Evolutionary conservation across 2,888 invertebrate species (phyloP).

Genomic region (Stenolophus ochropezus): DNA sequence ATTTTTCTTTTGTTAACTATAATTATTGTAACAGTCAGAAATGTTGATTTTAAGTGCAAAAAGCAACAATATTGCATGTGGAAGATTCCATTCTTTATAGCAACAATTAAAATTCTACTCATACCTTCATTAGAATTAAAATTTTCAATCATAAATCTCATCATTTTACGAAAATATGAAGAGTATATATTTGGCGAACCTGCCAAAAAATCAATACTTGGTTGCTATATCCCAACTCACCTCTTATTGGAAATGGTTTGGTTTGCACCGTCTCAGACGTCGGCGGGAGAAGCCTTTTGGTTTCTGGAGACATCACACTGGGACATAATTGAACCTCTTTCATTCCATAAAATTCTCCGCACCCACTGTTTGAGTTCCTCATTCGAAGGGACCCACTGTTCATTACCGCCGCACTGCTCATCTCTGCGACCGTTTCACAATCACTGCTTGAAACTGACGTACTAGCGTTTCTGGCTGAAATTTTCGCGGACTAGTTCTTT

Average conservation of each 20-base stretch:
- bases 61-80: constrained; percentile 21
- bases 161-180: constrained; percentile 23
- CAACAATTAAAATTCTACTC: constrained; percentile 29
- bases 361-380: constrained; percentile 66
- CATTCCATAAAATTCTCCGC: constrained; percentile 61
- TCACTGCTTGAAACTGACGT: constrained; percentile 53
- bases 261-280: constrained; percentile 91
- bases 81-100: constrained; percentile 30
- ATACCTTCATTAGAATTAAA: constrained; percentile 30
- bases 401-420: constrained; percentile 70
- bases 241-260: constrained; percentile 91
- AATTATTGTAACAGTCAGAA: background rate
- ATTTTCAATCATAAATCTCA: constrained; percentile 25
- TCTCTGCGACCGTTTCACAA: constrained; percentile 59
- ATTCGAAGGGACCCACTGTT: constrained; percentile 71
- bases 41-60: constrained; percentile 3
- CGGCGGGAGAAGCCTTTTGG: constrained; percentile 82
- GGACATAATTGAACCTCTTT: constrained; percentile 74
- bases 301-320: constrained; percentile 83
- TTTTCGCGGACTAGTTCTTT: constrained; percentile 20
- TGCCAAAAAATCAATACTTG: background rate
- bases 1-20: background rate
- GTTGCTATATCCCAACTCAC: constrained; percentile 72
- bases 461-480: background rate
- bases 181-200: constrained; percentile 7